Evolutionary conservation across 2,113 vertebrate species (phyloP).

Genomic region (Eretmochelys imbricata): DNA sequence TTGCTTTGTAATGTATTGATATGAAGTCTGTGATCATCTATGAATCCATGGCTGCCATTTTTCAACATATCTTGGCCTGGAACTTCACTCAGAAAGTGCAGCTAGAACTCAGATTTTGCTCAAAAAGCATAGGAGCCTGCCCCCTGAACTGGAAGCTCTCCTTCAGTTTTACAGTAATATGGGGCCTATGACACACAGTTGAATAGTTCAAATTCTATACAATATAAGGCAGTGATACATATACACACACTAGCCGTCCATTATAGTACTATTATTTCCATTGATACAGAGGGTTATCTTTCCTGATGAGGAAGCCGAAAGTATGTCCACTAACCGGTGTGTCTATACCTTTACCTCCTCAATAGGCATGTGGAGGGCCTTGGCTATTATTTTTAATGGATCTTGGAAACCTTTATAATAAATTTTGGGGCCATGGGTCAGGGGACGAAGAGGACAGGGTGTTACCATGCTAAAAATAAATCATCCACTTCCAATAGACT

Average conservation of each 20-base stretch:
- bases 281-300: background rate
- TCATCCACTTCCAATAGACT: too few relatives aligned
- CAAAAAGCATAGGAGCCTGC: background rate
- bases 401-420: background rate
- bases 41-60: background rate
- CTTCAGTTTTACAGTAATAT: background rate
- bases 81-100: background rate
- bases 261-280: background rate
- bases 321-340: background rate
- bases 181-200: background rate
- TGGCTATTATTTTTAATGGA: background rate
- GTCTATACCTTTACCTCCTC: background rate
- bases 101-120: background rate
- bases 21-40: background rate
- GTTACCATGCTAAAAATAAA: too few relatives aligned
- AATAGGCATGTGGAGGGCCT: background rate
- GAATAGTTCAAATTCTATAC: background rate
- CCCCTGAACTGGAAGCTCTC: accelerated
- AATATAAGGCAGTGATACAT: background rate
- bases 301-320: background rate
- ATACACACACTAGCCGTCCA: background rate
- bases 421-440: background rate
- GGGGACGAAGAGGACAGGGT: background rate
- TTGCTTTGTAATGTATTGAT: background rate
- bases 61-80: background rate